These are phyloP conservation scores for Empidonax alnorum DNA, from an alignment of 2,113 vertebrate genomes.

Conservation along the genomic window DNA sequence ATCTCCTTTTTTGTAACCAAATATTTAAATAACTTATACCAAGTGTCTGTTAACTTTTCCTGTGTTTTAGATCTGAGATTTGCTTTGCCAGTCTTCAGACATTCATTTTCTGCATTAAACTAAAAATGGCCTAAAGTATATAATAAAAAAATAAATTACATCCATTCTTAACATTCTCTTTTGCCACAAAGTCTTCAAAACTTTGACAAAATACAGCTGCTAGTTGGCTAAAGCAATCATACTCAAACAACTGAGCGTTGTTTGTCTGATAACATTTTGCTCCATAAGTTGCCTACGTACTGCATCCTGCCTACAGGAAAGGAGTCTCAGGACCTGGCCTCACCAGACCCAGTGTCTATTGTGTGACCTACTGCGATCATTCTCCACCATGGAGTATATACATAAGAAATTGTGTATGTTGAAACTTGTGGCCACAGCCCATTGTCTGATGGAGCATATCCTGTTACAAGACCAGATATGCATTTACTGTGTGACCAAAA, in stretches of 20 bases:
- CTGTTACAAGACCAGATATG: not conserved
- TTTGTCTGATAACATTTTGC: not conserved
- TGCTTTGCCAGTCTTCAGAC: not conserved
- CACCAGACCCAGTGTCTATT: accelerated
- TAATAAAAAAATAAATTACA: not conserved
- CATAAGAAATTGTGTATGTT: not conserved
- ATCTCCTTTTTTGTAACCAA: not conserved
- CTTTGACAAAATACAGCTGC: not conserved
- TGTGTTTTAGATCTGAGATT: not conserved
- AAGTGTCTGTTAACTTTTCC: not conserved
- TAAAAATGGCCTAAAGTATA: not conserved
- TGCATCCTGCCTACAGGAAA: not conserved
- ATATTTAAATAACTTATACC: not conserved
- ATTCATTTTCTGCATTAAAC: not conserved
- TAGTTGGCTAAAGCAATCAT: not conserved
- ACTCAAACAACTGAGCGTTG: not conserved
- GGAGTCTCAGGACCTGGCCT: not conserved
- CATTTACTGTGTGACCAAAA: not conserved
- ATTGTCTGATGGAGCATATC: not conserved
- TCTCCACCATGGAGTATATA: not conserved
- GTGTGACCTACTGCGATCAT: not conserved
- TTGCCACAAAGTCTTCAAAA: not conserved
- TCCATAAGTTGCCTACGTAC: not conserved
- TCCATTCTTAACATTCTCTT: not conserved
- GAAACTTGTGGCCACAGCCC: not conserved